Percentiles rank a stretch among this genome's conserved stretches.
Evolutionary conservation across 2,113 vertebrate species (phyloP).

Genomic region (Chloropsis hardwickii): DNA sequence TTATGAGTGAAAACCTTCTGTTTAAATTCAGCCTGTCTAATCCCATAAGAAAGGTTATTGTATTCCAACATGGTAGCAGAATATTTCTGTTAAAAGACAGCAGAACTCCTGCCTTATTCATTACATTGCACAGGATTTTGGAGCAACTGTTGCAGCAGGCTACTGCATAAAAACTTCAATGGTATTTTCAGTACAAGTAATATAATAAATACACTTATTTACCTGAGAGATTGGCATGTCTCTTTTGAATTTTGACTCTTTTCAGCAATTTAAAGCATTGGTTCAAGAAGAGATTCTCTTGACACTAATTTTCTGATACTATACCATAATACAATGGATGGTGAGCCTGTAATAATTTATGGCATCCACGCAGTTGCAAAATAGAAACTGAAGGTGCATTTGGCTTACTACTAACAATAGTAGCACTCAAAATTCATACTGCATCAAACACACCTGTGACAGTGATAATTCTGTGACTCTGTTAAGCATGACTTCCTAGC

Average conservation of each 20-base stretch:
- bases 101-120: not conserved
- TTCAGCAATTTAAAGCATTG: not conserved
- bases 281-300: not conserved
- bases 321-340: not conserved
- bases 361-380: not conserved
- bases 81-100: not conserved
- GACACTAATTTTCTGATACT: not conserved
- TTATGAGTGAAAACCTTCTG: not conserved
- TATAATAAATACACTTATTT: not conserved
- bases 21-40: not conserved
- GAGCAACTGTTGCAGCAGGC: not conserved
- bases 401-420: not conserved
- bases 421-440: not conserved
- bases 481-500: not conserved
- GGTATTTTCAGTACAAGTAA: not conserved
- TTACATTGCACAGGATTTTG: not conserved
- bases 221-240: not conserved
- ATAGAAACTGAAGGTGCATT: not conserved
- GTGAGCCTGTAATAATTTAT: not conserved
- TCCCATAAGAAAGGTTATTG: not conserved
- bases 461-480: not conserved
- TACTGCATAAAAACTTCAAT: not conserved
- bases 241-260: not conserved
- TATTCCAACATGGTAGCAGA: not conserved
- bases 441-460: not conserved